Conservation (phyloP, 2,888 invertebrate genomes). For the Buathra laborator region DNA sequence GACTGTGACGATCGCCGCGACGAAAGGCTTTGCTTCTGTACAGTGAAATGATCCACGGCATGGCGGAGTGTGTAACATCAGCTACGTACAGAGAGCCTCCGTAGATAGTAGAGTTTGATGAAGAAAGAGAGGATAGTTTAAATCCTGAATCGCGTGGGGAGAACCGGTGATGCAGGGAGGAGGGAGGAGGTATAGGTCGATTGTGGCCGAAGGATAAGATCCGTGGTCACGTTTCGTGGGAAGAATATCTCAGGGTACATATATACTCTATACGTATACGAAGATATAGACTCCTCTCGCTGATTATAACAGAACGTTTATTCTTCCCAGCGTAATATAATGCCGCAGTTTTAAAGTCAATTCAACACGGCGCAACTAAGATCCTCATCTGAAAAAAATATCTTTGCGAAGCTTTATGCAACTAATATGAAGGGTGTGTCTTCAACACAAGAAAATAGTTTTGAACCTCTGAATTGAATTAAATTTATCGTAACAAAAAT, state of each 20-base stretch:
- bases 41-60: constrained; percentile 47
- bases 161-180: constrained; percentile 34
- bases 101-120: constrained; percentile 28
- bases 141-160: background rate
- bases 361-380: background rate
- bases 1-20: background rate
- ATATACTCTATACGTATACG: background rate
- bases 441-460: background rate
- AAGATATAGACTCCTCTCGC: constrained; percentile 20
- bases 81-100: background rate
- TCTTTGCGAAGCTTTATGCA: constrained; percentile 3
- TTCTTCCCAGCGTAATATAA: constrained; percentile 24
- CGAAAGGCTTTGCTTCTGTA: constrained; percentile 16
- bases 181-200: constrained; percentile 70
- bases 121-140: constrained; percentile 14
- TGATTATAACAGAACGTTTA: background rate
- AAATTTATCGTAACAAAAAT: background rate
- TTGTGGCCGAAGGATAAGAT: constrained; percentile 76
- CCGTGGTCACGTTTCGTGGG: constrained; percentile 68
- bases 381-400: constrained; percentile 15
- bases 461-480: background rate
- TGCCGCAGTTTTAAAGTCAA: constrained; percentile 4
- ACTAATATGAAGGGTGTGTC: background rate
- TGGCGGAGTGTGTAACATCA: constrained; percentile 41
- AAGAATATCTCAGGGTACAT: constrained; percentile 56